Evolutionary conservation across 2,113 vertebrate species (phyloP), one percentile per base, ranked within the genome.

Genomic region (Cariama cristata): DNA sequence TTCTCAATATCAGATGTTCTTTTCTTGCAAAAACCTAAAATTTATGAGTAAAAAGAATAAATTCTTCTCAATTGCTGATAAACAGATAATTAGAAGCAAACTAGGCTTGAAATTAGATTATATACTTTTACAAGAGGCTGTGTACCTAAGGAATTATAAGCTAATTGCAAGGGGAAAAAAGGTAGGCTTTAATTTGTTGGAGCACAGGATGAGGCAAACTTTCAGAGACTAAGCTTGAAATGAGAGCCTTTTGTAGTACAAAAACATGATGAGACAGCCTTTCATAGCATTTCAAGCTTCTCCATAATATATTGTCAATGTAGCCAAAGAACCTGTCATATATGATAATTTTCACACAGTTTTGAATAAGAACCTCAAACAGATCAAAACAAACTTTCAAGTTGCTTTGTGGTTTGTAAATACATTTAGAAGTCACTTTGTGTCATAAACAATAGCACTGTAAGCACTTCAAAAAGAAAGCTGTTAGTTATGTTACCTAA

Each of bases 201-300:
- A 64, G 74, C 86, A 73, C 90, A 92, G 85, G 86, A 91, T 96
- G 96, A 88, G 86, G 88, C 50, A 97, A 97, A 94, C 88, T 96
- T 95, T 92, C 81, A 94, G 88, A 93, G 73, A 21, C 42, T 56
- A 24, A 56, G 73, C 88, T 84, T 79, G 79, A 95, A 97, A 95
- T 89, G 83, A 88, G 83, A 97, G 79, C 88, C 96, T 96, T 96
- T 96, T 95, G 93, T 97, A 97, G 86, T 81, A 97, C 97, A 97
- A 97, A 96, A 93, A 85, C 93, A 86, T 0, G 68, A 93, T 86
- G 90, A 94, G 95, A 96, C 95, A 97, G 93, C 76, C 93, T 91
- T 96, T 96, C 94, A 94, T 3, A 90, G 88, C 64, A 93, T 95
- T 97, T 97, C 95, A 97, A 97, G 95, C 94, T 97, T 94, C 88